Conservation (phyloP, 2,797 vertebrate species). For the Mormyrops attenuatus region DNA sequence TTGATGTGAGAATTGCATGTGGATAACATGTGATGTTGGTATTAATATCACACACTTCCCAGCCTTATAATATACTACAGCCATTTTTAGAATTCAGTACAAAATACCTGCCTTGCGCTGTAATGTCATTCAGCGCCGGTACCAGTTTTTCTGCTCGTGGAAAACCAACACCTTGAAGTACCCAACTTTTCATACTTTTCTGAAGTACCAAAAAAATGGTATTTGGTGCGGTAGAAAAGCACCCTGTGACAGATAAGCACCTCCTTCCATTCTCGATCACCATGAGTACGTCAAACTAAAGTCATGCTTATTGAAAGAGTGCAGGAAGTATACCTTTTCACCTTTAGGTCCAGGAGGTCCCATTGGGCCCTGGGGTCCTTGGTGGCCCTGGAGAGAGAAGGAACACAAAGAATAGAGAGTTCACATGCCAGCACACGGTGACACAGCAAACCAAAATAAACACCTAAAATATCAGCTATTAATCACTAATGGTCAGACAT, state of each 20-base stretch:
- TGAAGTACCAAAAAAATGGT: neutral
- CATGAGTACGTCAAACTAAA: neutral
- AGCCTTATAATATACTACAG: neutral
- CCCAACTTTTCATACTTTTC: neutral
- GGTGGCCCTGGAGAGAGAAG: constrained; percentile 73
- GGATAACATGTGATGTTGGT: neutral
- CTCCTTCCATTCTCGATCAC: neutral
- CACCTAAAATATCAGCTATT: neutral
- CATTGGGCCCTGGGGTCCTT: constrained; percentile 75
- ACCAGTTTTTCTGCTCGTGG: neutral
- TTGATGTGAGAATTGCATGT: neutral
- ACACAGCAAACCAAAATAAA: neutral
- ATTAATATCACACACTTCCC: neutral
- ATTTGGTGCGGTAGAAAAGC: neutral
- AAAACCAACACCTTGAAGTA: neutral
- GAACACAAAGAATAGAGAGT: constrained; percentile 11
- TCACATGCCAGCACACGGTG: neutral
- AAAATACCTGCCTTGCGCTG: neutral
- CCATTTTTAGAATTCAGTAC: neutral
- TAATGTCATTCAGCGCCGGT: neutral
- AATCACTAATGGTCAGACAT: neutral
- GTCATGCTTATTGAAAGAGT: neutral
- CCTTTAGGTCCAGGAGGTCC: constrained; percentile 87
- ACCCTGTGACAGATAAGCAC: neutral
- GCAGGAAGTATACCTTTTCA: constrained; percentile 76